These are phyloP conservation scores for Aethes cnicana DNA, from an alignment of 2,888 invertebrate genomes.

Conservation along the genomic window DNA sequence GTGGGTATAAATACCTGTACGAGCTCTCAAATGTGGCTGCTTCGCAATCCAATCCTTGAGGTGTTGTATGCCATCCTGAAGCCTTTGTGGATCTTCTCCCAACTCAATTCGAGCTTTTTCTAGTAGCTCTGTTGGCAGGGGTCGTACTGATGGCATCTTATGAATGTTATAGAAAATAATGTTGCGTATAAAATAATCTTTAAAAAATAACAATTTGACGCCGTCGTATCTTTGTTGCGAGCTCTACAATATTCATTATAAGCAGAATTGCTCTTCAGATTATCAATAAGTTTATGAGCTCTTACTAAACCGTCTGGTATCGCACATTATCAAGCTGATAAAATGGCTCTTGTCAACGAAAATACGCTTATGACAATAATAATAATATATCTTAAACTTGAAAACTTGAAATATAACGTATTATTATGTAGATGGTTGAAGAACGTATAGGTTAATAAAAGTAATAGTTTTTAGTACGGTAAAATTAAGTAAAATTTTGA, in stretches of 20 bases:
- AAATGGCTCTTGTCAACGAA: not conserved
- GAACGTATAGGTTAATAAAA: too few species aligned
- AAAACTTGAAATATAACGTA: too few species aligned
- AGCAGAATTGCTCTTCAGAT: not conserved
- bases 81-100: constrained; percentile 71
- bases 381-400: too few species aligned
- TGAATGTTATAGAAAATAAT: too few species aligned
- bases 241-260: not conserved
- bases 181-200: not conserved
- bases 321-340: constrained; percentile 8
- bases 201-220: not conserved
- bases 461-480: too few species aligned
- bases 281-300: constrained; percentile 13
- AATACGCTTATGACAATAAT: not conserved
- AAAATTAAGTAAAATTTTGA: too few species aligned
- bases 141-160: constrained; percentile 59
- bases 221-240: not conserved
- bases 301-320: constrained; percentile 5
- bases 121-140: constrained; percentile 69
- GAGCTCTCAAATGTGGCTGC: constrained; percentile 78
- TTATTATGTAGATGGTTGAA: too few species aligned
- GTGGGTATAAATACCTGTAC: constrained; percentile 76
- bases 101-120: constrained; percentile 71
- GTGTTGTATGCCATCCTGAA: constrained; percentile 62
- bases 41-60: constrained; percentile 79